These are phyloP conservation scores for Caranx ignobilis DNA, from an alignment of 2,113 vertebrate genomes.

Conservation along the genomic window DNA sequence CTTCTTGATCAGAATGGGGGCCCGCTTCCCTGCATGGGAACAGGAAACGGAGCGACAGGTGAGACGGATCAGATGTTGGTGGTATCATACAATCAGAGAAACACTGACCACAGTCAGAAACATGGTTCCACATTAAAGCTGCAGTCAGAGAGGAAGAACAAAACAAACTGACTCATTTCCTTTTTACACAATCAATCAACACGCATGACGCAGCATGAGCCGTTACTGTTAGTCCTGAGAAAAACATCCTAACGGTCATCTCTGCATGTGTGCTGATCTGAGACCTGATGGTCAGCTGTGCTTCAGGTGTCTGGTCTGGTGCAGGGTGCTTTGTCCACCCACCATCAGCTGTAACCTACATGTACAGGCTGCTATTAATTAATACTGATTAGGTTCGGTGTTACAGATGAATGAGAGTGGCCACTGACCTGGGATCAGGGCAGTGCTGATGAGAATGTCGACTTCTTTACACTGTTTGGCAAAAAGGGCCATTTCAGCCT, in stretches of 20 bases:
- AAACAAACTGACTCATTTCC: neutral
- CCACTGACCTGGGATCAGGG: conserved; percentile 84
- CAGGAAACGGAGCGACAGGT: neutral
- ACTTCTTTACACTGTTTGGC: conserved; percentile 83
- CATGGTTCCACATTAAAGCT: neutral
- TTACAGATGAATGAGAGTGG: neutral
- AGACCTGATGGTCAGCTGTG: too few species aligned
- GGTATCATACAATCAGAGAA: neutral
- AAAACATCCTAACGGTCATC: too few species aligned
- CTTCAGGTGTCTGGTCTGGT: too few species aligned
- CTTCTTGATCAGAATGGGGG: conserved; percentile 78
- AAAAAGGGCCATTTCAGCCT: conserved; percentile 84
- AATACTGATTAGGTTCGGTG: too few species aligned
- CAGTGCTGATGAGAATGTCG: conserved; percentile 81
- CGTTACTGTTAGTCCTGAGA: neutral
- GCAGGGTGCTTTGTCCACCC: too few species aligned
- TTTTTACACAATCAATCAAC: neutral
- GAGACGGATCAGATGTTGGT: conserved; percentile 3
- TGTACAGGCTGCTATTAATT: too few species aligned
- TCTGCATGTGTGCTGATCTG: too few species aligned
- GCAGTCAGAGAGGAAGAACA: neutral
- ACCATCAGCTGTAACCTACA: too few species aligned
- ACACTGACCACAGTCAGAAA: neutral
- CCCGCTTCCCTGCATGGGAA: conserved; percentile 67
- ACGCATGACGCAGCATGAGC: neutral